phyloP scores from a whole-genome alignment of 2,113 vertebrate species.

The Dromas ardeola region DNA sequence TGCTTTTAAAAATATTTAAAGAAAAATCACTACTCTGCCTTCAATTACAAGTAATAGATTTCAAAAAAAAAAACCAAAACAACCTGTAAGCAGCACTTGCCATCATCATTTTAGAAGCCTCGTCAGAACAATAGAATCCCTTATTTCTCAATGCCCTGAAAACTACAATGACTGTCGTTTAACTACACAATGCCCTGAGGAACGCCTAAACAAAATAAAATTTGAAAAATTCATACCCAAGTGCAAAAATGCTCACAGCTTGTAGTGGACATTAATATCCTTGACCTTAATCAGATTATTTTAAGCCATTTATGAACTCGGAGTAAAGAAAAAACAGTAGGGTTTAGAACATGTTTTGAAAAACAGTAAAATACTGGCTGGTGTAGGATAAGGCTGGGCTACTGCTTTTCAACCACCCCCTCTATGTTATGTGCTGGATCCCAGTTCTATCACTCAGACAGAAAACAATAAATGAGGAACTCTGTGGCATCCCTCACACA shows the following conservation, averaged over 20 bases:
- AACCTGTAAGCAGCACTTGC: background rate
- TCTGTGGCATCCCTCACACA: background rate
- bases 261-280: background rate
- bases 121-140: background rate
- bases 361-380: background rate
- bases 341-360: background rate
- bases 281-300: background rate
- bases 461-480: background rate
- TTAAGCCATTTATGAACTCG: background rate
- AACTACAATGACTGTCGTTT: background rate
- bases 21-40: background rate
- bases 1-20: background rate
- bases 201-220: background rate
- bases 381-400: background rate
- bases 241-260: background rate
- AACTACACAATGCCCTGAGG: background rate
- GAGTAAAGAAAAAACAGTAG: background rate
- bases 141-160: background rate
- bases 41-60: background rate
- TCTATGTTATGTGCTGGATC: background rate
- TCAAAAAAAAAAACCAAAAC: background rate
- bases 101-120: background rate
- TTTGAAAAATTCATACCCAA: background rate
- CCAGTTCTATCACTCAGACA: background rate
- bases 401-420: background rate